Evolutionary conservation across 2,797 vertebrate species (phyloP), one percentile per base, ranked within the genome.

Genomic region (Sebastes dallii): DNA sequence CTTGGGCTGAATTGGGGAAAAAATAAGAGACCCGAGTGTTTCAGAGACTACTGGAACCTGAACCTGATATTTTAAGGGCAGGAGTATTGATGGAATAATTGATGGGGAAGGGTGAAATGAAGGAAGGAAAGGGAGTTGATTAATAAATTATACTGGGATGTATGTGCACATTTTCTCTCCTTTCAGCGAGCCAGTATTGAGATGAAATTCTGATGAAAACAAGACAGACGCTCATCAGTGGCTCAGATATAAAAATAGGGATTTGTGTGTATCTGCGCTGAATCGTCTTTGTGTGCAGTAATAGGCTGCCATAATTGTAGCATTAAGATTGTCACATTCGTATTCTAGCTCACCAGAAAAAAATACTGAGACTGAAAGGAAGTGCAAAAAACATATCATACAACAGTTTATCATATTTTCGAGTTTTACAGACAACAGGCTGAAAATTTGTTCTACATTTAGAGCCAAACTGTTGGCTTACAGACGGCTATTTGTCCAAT

Each of bases 81-180:
- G 74, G 36, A 80, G 77, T 85, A 87, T 81, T 75, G 79, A 87
- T 85, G 72, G 85, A 89, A 92, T 91, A 88, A 87, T 80, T 86
- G 75, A 93, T 92, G 81, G 56, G 75, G 59, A 66, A 73, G 73
- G 80, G 83, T 77, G 75, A 82, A 67, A 78, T 56, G 68, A 85
- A 80, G 69, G 73, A 78, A 75, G 58, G 72, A 50, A 85, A 72
- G 58, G 59, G 65, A 82, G 59, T 29, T 6, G 66, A 89, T 91
- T 73, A 91, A 91, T 82, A 80, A 85, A 87, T 85, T 46, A 82
- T 90, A 60, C 46, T 29, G 24, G 16, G 58, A 78, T 77, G 64
- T 78, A 81, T 72, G 46, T 72, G 60, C 55, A 59, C 59, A 73
- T 78, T 77, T 86, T 80, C 58, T 71, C 16, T 27, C 36, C n/a